phyloP scores from a whole-genome alignment of 2,888 invertebrate species.

The Luperina testacea region DNA sequence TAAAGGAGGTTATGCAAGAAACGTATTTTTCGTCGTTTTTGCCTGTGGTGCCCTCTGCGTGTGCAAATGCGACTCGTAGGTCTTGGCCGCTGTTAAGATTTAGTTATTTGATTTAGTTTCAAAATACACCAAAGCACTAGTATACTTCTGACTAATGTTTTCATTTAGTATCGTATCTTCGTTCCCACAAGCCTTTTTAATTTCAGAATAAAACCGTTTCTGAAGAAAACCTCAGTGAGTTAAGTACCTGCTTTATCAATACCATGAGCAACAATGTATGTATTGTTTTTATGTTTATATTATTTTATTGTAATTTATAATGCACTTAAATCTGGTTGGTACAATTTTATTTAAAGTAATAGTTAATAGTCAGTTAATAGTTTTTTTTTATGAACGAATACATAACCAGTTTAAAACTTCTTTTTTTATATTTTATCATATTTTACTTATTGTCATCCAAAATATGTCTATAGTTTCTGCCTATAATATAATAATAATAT shows the following conservation, averaged over 20 bases:
- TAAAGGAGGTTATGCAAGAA: too few relatives aligned
- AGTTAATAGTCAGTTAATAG: neutral
- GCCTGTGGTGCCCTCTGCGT: too few relatives aligned
- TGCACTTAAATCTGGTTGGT: neutral
- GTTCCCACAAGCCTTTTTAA: neutral
- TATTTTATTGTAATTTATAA: constrained; percentile 7
- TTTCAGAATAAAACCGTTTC: neutral
- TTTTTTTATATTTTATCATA: neutral
- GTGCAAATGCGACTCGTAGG: too few relatives aligned
- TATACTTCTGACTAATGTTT: neutral
- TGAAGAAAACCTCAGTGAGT: neutral
- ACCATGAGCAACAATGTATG: constrained; percentile 13
- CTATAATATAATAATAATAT: neutral
- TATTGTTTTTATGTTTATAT: constrained; percentile 20
- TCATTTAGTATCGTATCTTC: neutral
- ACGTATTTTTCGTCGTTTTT: too few relatives aligned
- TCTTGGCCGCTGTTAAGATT: too few relatives aligned
- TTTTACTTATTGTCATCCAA: neutral
- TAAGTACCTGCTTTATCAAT: neutral
- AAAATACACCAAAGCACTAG: neutral
- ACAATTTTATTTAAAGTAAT: constrained; percentile 3
- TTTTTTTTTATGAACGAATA: neutral
- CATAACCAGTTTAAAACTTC: neutral
- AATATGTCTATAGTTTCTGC: neutral
- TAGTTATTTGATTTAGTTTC: neutral